Evolutionary conservation across 2,888 invertebrate species (phyloP).

Genomic region (Chouioia cunea): DNA sequence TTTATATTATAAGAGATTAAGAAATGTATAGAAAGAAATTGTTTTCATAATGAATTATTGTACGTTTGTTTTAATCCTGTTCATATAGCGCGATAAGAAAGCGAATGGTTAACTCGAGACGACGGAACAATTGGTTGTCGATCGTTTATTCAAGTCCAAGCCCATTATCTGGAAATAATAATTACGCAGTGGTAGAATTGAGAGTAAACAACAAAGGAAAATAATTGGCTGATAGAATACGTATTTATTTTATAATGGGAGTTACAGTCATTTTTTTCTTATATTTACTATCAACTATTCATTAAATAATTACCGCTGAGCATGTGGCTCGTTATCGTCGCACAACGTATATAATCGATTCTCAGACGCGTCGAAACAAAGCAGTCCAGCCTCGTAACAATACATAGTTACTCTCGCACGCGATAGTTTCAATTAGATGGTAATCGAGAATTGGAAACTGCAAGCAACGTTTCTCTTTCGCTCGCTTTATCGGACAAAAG

Average conservation of each 20-base stretch:
- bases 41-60: background rate
- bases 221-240: constrained; percentile 41
- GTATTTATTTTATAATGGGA: constrained; percentile 49
- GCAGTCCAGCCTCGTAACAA: too few species aligned
- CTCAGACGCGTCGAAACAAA: constrained; percentile 1
- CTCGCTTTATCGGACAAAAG: constrained; percentile 1
- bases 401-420: constrained; percentile 20
- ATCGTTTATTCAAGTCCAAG: too few species aligned
- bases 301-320: constrained; percentile 32
- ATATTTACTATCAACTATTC: constrained; percentile 43
- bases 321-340: constrained; percentile 9
- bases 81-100: too few species aligned
- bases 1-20: too few species aligned
- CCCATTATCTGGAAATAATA: too few species aligned
- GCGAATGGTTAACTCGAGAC: too few species aligned
- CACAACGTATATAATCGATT: constrained; percentile 27
- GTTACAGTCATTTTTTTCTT: constrained; percentile 53
- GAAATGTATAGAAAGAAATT: background rate
- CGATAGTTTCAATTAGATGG: constrained; percentile 22
- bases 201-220: background rate
- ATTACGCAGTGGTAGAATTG: too few species aligned
- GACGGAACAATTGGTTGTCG: too few species aligned
- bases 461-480: constrained; percentile 11
- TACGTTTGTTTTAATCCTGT: too few species aligned
- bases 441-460: constrained; percentile 27